Evolutionary conservation across 2,888 invertebrate species (phyloP), one percentile per base, ranked within the genome.

Genomic region (Ectropis crepuscularia): DNA sequence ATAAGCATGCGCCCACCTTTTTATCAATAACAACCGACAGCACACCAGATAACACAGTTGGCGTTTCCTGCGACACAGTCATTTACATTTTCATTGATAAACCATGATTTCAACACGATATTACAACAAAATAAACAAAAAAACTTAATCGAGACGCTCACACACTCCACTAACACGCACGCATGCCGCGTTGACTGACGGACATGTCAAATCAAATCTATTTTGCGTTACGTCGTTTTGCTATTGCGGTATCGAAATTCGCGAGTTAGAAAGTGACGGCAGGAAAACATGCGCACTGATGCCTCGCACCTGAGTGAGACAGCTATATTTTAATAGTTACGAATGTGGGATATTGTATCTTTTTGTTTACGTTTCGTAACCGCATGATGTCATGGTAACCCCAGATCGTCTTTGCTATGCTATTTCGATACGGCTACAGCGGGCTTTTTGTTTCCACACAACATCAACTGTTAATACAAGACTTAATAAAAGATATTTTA

Each of bases 361-460:
- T 73, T 77, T 81, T 87, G 81, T 86, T 84, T 83, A 82, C 74
- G 65, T 86, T 86, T 87, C 81, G 86, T 85, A 86, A 85, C 79
- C 80, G 71, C 81, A 86, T 90, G 89, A 89, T 87, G 87, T 89
- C 90, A 90, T 89, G 85, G 85, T 75, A 87, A 87, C 83, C 79
- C 71, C 67, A 41, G 45, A 60, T 53, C 66, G 72, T 65, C 72
- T 71, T 75, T 55, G 70, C 65, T 68, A 39, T 69, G 64, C 65
- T 69, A 65, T 57, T 71, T 70, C 65, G 47, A 70, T 54, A 58
- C 60, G 64, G 69, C 65, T 74, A 69, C 69, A 71, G 75, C 73
- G 74, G 71, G 71, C 46, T 69, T 74, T 73, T 74, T 63, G 65
- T 65, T 65, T 69, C 63, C 46, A 51, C 63, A 53, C 47, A 55